These are phyloP conservation scores for Apis mellifera DNA, from an alignment of 1,140 invertebrate genomes.

Conservation along the genomic window Amel_HAv3.1 CM009934.2:13251501-13252000, in stretches of 20 bases:
- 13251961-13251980: background rate
- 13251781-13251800: no score
- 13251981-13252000: background rate
- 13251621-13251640: constrained; percentile 45
- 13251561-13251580: constrained; percentile 60
- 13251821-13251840: constrained; percentile 31
- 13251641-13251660: constrained; percentile 32
- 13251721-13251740: no score
- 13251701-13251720: background rate
- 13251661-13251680: constrained; percentile 36
- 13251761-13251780: no score
- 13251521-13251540: constrained; percentile 77
- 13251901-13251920: constrained; percentile 24
- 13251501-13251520: constrained; percentile 81
- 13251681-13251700: background rate
- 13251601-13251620: constrained; percentile 55
- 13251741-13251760: no score
- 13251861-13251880: constrained; percentile 29
- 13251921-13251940: constrained; percentile 17
- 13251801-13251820: constrained; percentile 31
- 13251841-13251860: constrained; percentile 7
- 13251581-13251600: constrained; percentile 53
- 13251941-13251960: background rate
- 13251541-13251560: constrained; percentile 77
- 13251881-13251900: constrained; percentile 42